Conservation (phyloP, 2,797 vertebrate genomes). For the Danio jaintianensis region DNA sequence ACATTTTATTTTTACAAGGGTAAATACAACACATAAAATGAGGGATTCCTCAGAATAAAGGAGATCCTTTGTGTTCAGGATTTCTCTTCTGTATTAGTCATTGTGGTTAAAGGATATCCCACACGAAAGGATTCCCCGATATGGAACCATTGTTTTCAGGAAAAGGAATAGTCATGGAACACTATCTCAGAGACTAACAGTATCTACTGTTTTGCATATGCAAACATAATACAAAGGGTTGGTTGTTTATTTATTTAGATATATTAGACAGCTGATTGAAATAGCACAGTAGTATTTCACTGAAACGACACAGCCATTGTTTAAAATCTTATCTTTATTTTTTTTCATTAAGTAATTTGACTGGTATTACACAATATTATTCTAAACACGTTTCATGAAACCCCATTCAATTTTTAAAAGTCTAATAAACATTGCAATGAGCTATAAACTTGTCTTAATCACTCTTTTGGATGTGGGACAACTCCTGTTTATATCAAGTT, state of each 20-base stretch:
- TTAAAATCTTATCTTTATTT: no score
- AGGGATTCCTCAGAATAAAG: background rate
- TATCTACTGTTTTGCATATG: constrained; percentile 15
- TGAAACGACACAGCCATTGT: background rate
- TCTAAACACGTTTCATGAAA: no score
- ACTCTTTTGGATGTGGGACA: no score
- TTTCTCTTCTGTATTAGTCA: background rate
- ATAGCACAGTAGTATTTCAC: background rate
- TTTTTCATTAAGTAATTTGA: no score
- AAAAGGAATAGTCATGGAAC: background rate
- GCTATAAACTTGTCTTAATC: no score
- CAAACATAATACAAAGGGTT: background rate
- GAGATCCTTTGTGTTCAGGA: background rate
- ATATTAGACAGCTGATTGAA: background rate
- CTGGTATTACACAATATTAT: no score
- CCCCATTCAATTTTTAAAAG: no score
- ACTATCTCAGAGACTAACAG: background rate
- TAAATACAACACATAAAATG: no score
- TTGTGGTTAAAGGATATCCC: constrained; percentile 6
- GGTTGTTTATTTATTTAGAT: background rate
- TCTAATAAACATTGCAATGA: no score
- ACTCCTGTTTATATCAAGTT: no score
- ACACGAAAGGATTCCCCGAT: background rate
- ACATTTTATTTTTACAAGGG: no score
- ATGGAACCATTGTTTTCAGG: background rate